Evolutionary conservation across 2,888 invertebrate genomes (phyloP).

Genomic region (Eristalis arbustorum): DNA sequence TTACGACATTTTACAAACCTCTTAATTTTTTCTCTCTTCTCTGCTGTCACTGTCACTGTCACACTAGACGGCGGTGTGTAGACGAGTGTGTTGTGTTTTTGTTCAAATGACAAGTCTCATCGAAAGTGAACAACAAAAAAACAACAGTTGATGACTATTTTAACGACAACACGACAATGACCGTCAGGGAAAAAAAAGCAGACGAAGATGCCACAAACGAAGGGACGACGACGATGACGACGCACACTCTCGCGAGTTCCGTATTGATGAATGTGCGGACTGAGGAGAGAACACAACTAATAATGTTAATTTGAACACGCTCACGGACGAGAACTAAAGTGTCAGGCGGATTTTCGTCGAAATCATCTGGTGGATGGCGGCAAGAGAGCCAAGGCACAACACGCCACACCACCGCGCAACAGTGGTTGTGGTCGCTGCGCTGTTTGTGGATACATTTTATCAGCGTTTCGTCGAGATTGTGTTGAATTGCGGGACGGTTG

Average conservation of each 20-base stretch:
- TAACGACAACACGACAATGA: constrained; percentile 21
- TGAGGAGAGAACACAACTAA: constrained; percentile 38
- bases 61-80: not conserved
- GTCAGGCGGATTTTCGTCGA: not conserved
- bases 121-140: constrained; percentile 4
- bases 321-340: not conserved
- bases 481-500: not conserved
- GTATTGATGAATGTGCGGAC: constrained; percentile 19
- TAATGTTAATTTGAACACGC: constrained; percentile 52
- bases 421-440: not conserved
- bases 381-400: not conserved
- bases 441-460: not conserved
- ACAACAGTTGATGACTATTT: constrained; percentile 1
- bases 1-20: constrained; percentile 41
- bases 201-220: not conserved
- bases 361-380: not conserved
- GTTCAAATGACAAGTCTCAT: not conserved
- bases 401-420: not conserved
- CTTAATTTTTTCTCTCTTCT: constrained; percentile 1
- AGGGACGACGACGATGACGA: constrained; percentile 6
- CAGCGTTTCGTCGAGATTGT: not conserved
- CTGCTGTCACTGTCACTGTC: constrained; percentile 26
- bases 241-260: constrained; percentile 22
- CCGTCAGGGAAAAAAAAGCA: not conserved
- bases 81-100: constrained; percentile 1